phyloP scores from a whole-genome alignment of 2,888 invertebrate species.

The Acleris literana region DNA sequence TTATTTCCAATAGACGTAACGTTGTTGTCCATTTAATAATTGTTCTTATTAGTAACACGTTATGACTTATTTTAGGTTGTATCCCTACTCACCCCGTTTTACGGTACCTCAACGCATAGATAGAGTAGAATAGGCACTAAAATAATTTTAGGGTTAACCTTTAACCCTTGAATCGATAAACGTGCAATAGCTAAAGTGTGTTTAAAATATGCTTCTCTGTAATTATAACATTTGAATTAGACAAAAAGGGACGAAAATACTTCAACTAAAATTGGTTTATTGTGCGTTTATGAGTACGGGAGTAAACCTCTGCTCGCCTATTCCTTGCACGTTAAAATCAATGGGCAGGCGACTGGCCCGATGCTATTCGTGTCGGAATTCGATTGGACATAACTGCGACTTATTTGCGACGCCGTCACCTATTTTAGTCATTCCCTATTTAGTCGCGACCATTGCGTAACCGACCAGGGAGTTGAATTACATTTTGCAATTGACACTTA shows the following conservation, averaged over 20 bases:
- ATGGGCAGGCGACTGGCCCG: slow-evolving; percentile 21
- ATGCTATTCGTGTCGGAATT: slow-evolving; percentile 40
- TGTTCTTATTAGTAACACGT: no score
- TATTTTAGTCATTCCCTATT: slow-evolving; percentile 39
- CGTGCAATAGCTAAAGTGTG: no score
- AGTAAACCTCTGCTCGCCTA: not conserved
- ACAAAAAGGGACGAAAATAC: not conserved
- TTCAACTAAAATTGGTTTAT: not conserved
- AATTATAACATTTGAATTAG: not conserved
- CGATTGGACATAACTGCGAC: slow-evolving; percentile 41
- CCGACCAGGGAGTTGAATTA: slow-evolving; percentile 27
- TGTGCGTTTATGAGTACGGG: not conserved
- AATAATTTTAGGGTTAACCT: no score
- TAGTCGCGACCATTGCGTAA: slow-evolving; percentile 35
- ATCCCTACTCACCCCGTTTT: no score
- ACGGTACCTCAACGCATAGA: no score
- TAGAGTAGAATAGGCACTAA: no score
- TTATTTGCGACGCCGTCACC: slow-evolving; percentile 39
- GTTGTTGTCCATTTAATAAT: no score
- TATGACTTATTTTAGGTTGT: no score
- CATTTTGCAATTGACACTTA: slow-evolving; percentile 15
- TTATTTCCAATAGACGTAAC: no score
- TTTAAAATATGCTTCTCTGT: no score
- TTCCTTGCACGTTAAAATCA: slow-evolving; percentile 13
- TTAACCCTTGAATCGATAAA: no score